phyloP scores from a whole-genome alignment of 2,113 vertebrate species.

The Pygathrix nemaeus region DNA sequence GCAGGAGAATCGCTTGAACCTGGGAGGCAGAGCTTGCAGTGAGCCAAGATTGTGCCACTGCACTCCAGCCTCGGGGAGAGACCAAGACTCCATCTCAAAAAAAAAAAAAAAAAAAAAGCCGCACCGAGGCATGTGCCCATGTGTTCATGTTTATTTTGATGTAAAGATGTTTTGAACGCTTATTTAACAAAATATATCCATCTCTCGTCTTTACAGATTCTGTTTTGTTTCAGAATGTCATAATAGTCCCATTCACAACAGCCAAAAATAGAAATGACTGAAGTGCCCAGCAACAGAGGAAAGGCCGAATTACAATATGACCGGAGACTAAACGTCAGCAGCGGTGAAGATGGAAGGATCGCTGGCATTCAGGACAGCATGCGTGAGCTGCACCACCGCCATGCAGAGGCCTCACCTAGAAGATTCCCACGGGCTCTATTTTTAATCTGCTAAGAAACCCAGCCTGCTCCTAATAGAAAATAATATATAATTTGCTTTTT shows the following conservation, averaged over 20 bases:
- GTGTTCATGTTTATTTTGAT: too few species aligned
- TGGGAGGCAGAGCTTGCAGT: too few species aligned
- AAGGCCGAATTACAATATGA: too few species aligned
- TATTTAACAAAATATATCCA: neutral
- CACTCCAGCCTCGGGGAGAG: too few species aligned
- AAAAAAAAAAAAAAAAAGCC: accelerated
- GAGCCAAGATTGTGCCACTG: too few species aligned
- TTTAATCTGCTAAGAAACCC: neutral
- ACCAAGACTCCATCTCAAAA: too few species aligned
- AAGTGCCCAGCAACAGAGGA: too few species aligned
- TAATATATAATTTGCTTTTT: accelerated
- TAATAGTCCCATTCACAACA: neutral
- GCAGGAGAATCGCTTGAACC: too few species aligned
- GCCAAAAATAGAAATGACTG: neutral
- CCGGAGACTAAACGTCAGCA: accelerated
- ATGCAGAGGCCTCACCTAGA: accelerated
- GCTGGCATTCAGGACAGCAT: neutral
- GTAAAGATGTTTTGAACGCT: too few species aligned
- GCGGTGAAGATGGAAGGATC: too few species aligned
- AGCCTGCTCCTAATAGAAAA: accelerated
- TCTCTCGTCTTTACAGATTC: neutral
- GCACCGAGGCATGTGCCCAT: accelerated
- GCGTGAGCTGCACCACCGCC: accelerated
- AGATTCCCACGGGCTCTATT: neutral
- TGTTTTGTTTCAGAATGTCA: neutral